Percentiles rank a stretch among this genome's conserved stretches.
Evolutionary conservation across 2,888 invertebrate species (phyloP).

Genomic region (Herminia tarsipennalis): DNA sequence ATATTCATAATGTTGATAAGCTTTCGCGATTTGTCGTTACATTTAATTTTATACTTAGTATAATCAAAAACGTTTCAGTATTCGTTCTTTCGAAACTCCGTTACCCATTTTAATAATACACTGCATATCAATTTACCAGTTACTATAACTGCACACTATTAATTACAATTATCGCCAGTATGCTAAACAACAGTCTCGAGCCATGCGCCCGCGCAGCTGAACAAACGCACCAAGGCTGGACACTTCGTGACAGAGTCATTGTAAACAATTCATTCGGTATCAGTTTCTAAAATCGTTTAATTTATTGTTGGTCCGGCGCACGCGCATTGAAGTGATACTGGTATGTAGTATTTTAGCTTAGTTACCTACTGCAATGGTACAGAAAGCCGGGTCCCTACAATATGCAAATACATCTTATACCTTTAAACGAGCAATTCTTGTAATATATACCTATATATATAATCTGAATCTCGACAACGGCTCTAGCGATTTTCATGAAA

Average conservation of each 20-base stretch:
- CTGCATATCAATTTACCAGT: constrained; percentile 3
- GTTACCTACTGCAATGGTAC: constrained; percentile 8
- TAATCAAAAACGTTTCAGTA: no score
- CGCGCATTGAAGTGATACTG: constrained; percentile 29
- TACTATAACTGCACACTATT: constrained; percentile 20
- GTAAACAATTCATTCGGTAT: constrained; percentile 46
- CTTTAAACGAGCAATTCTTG: no score
- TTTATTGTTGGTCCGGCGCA: constrained; percentile 38
- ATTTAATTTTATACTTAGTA: no score
- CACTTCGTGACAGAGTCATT: constrained; percentile 50
- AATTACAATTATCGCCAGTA: constrained; percentile 34
- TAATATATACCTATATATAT: no score
- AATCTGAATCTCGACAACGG: no score
- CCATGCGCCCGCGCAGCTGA: constrained; percentile 57
- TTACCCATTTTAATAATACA: no score
- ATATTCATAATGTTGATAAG: no score
- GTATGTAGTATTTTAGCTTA: constrained; percentile 29
- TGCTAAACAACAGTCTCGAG: constrained; percentile 41
- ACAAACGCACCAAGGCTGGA: constrained; percentile 65
- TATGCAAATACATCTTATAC: no score
- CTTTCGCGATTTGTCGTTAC: no score
- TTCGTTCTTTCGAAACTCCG: no score
- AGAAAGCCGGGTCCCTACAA: no score
- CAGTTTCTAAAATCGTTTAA: constrained; percentile 42
- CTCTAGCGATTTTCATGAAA: no score